A percentile compares a stretch with the other conserved stretches of the same genome.
Conservation (phyloP, 2,888 invertebrate species). For the Rhamnusium bicolor region DNA sequence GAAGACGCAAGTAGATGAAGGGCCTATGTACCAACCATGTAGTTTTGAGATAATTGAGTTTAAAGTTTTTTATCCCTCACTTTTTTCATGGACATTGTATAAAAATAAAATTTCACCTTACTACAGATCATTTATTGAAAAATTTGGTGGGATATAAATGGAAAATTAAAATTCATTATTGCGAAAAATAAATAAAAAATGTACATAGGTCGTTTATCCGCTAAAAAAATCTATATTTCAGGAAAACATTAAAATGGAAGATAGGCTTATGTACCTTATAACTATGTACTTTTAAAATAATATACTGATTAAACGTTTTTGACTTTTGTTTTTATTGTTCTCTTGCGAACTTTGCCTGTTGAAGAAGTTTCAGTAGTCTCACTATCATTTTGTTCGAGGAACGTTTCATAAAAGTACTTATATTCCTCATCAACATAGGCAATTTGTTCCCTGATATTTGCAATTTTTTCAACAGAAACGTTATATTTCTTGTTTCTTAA, state of each 20-base stretch:
- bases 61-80: too few species aligned
- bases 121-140: too few species aligned
- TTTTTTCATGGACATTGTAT: too few species aligned
- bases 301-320: not conserved
- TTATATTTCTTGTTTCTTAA: conserved; percentile 10
- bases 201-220: not conserved
- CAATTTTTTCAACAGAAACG: conserved; percentile 25
- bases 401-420: conserved; percentile 23
- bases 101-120: too few species aligned
- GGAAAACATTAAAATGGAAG: not conserved
- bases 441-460: conserved; percentile 14
- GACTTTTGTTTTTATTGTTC: not conserved
- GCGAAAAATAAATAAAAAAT: too few species aligned
- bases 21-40: too few species aligned
- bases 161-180: too few species aligned
- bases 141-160: too few species aligned
- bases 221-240: conserved; percentile 1
- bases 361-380: not conserved
- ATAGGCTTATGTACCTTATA: not conserved
- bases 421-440: conserved; percentile 27
- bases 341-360: not conserved
- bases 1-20: too few species aligned
- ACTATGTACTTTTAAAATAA: not conserved
- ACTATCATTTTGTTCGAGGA: not conserved
- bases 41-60: too few species aligned